These are phyloP conservation scores for Coleophora deauratella DNA, from an alignment of 2,888 invertebrate species.

Conservation along the genomic window DNA sequence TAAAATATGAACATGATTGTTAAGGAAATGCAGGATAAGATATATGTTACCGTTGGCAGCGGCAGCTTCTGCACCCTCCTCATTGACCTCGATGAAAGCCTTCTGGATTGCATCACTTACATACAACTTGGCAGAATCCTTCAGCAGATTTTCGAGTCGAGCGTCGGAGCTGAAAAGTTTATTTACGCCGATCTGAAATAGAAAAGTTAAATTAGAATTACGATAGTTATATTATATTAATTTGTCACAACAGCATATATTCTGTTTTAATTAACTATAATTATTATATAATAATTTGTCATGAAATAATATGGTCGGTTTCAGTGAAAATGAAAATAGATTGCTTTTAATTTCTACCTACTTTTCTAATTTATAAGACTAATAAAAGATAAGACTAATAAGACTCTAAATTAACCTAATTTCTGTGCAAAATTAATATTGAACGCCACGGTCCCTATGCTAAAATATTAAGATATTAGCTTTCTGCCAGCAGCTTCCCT, in stretches of 20 bases:
- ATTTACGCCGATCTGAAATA: constrained; percentile 34
- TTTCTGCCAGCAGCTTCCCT: no score
- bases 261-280: neutral
- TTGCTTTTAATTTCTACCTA: no score
- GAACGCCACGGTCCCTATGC: no score
- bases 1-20: no score
- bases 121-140: constrained; percentile 48
- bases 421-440: no score
- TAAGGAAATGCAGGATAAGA: no score
- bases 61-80: constrained; percentile 89
- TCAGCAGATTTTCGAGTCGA: constrained; percentile 76
- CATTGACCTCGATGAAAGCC: constrained; percentile 88
- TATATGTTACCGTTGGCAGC: constrained; percentile 88
- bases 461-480: no score
- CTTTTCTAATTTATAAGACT: no score
- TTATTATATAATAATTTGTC: neutral
- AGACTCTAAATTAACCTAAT: no score
- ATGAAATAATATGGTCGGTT: no score
- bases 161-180: constrained; percentile 55
- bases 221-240: neutral
- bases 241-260: neutral
- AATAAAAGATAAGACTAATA: no score
- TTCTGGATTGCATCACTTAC: constrained; percentile 84
- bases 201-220: neutral
- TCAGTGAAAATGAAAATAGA: no score